These are phyloP conservation scores for Anthophora plumipes DNA, from an alignment of 2,888 invertebrate genomes.

Conservation along the genomic window DNA sequence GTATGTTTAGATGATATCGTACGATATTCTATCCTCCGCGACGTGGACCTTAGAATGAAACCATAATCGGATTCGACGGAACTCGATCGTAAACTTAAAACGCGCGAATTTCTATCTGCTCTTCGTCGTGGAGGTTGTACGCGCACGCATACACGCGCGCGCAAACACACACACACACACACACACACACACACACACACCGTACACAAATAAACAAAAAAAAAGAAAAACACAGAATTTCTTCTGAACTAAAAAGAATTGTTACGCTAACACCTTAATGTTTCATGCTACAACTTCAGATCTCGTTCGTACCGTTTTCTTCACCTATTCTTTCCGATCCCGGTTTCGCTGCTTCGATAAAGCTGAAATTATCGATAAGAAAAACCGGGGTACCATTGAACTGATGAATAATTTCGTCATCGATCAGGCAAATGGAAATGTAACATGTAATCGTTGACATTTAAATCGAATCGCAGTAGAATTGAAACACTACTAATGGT, in stretches of 20 bases:
- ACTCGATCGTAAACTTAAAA: conserved; percentile 65
- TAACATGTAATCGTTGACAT: not conserved
- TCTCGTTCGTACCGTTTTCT: conserved; percentile 78
- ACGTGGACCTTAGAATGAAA: conserved; percentile 69
- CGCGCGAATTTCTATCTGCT: conserved; percentile 36
- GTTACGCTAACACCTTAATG: conserved; percentile 14
- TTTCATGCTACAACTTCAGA: conserved; percentile 24
- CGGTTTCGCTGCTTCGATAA: not conserved
- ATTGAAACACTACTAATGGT: no score
- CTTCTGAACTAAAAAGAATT: conserved; percentile 16
- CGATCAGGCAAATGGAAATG: not conserved
- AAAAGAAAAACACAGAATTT: conserved; percentile 5
- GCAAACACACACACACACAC: not conserved
- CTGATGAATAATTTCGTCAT: not conserved
- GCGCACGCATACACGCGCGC: not conserved
- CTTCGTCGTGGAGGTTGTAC: conserved; percentile 13
- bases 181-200: not conserved
- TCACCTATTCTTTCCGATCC: conserved; percentile 24
- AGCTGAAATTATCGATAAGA: conserved; percentile 8
- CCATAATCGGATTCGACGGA: conserved; percentile 65
- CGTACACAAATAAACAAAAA: no score
- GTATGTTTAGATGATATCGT: conserved; percentile 74
- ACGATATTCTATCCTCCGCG: conserved; percentile 66
- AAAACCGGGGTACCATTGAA: not conserved
- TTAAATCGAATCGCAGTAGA: not conserved